Evolutionary conservation across 92 coral and sea anemone species (phyloP).

Genomic region (Porites divaricata): DNA sequence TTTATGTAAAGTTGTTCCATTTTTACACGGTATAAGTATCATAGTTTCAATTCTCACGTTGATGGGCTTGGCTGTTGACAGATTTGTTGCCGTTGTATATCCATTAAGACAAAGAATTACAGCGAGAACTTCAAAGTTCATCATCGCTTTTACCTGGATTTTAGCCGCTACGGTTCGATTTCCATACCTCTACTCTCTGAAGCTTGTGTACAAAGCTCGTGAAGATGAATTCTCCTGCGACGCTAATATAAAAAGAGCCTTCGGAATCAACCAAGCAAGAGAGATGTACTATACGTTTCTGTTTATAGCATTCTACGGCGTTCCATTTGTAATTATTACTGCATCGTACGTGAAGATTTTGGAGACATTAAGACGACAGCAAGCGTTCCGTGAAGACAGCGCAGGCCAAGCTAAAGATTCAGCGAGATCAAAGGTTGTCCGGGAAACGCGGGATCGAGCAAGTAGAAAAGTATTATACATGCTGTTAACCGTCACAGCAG

Average conservation of each 20-base stretch:
- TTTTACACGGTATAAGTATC: slow-evolving; percentile 52
- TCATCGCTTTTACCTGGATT: slow-evolving; percentile 40
- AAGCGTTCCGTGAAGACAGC: not conserved
- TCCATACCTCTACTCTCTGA: slow-evolving; percentile 44
- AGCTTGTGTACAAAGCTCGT: not conserved
- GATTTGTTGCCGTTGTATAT: slow-evolving; percentile 56
- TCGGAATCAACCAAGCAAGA: slow-evolving; percentile 19
- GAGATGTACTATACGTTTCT: slow-evolving; percentile 43
- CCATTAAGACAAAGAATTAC: slow-evolving; percentile 50
- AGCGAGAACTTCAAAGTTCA: slow-evolving; percentile 1
- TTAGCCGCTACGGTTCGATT: slow-evolving; percentile 36
- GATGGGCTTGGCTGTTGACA: slow-evolving; percentile 42
- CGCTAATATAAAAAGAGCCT: slow-evolving; percentile 21
- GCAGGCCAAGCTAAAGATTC: not conserved
- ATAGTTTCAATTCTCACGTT: slow-evolving; percentile 58
- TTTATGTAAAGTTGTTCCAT: slow-evolving; percentile 58
- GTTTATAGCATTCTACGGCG: slow-evolving; percentile 26
- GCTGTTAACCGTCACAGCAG: slow-evolving; percentile 47
- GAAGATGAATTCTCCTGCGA: slow-evolving; percentile 13
- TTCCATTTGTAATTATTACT: slow-evolving; percentile 42
- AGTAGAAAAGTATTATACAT: slow-evolving; percentile 43
- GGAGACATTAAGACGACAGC: not conserved
- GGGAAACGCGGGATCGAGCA: slow-evolving; percentile 36
- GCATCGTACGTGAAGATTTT: slow-evolving; percentile 28
- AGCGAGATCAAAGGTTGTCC: not conserved